These are phyloP conservation scores for Leguminivora glycinivorella DNA, from an alignment of 1,140 invertebrate species.

Conservation along the genomic window DNA sequence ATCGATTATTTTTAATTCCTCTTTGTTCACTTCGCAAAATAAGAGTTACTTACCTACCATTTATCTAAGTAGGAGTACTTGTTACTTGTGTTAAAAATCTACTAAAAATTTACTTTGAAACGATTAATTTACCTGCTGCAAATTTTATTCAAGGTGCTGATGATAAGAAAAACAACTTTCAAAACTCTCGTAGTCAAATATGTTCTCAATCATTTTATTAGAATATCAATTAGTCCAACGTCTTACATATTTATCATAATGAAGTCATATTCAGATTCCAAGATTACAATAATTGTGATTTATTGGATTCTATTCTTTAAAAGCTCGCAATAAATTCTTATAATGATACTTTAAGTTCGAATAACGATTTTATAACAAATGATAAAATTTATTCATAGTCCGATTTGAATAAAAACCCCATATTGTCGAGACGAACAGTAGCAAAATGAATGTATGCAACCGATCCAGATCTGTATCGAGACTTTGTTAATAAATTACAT, in stretches of 20 bases:
- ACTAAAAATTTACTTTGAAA: too few relatives aligned
- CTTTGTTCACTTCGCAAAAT: too few relatives aligned
- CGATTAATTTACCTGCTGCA: too few relatives aligned
- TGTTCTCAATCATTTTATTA: background rate
- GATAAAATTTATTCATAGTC: conserved; percentile 10
- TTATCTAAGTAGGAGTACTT: too few relatives aligned
- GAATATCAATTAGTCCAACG: background rate
- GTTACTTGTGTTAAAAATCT: too few relatives aligned
- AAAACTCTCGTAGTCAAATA: background rate
- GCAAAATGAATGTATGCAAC: conserved; percentile 11
- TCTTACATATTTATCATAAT: background rate
- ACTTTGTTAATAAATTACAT: conserved; percentile 7
- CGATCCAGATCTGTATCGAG: conserved; percentile 19
- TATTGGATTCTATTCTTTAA: background rate
- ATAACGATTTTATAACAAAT: conserved; percentile 18
- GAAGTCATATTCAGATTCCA: background rate
- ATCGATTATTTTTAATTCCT: too few relatives aligned
- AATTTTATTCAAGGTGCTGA: background rate
- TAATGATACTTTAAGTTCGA: background rate
- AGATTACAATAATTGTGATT: background rate
- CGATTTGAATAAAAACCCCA: conserved; percentile 27
- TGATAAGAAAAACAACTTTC: conserved; percentile 3
- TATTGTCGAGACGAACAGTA: conserved; percentile 13
- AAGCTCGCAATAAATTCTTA: background rate
- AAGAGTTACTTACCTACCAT: too few relatives aligned